A percentile compares a stretch with the other conserved stretches of the same genome.
phyloP scores from a whole-genome alignment of 2,888 invertebrate species.

The Temnothorax unifasciatus region DNA sequence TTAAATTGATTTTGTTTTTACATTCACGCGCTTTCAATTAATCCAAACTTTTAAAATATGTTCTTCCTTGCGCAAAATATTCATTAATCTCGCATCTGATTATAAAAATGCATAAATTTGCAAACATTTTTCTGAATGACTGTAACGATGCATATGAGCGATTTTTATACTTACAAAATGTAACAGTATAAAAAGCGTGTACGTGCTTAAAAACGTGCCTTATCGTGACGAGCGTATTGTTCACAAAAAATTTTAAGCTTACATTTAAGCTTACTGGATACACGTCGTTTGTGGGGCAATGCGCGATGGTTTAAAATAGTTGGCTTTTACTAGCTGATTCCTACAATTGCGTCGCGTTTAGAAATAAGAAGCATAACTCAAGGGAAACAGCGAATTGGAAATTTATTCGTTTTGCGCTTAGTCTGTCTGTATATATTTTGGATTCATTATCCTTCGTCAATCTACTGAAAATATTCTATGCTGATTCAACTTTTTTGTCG shows the following conservation, averaged over 20 bases:
- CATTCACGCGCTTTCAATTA: neutral
- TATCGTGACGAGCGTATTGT: neutral
- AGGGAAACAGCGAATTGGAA: neutral
- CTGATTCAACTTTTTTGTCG: constrained; percentile 18
- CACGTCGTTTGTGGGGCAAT: neutral
- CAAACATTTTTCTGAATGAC: constrained; percentile 45
- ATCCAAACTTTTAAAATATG: neutral
- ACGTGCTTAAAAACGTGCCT: neutral
- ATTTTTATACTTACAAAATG: constrained; percentile 30
- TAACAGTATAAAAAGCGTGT: neutral
- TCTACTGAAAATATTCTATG: constrained; percentile 11
- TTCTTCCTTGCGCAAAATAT: neutral
- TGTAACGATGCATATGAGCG: neutral
- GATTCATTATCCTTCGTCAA: neutral
- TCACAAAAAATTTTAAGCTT: neutral
- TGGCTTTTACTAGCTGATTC: neutral
- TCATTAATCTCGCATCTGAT: neutral
- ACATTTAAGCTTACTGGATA: neutral
- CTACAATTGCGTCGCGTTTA: neutral
- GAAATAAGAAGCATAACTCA: neutral
- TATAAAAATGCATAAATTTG: constrained; percentile 56
- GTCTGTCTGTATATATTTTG: constrained; percentile 1
- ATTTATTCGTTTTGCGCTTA: constrained; percentile 7
- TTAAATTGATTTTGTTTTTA: neutral
- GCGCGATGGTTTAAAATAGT: constrained; percentile 16